Conservation (phyloP, 92 coral and sea anemone genomes). For the Virgularia gustaviana region DNA sequence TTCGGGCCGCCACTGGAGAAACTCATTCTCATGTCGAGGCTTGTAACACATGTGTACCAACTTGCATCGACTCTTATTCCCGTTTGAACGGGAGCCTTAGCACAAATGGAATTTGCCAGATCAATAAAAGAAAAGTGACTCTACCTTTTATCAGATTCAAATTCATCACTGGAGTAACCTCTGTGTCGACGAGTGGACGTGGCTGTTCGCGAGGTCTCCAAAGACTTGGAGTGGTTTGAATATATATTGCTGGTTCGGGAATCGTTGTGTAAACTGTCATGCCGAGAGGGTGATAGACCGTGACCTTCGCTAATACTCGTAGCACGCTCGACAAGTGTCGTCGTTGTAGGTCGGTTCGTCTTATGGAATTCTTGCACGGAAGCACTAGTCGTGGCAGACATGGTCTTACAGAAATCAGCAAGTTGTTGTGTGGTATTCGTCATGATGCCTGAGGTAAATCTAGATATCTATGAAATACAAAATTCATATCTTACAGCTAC, state of each 20-base stretch:
- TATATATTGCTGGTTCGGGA: slow-evolving; percentile 19
- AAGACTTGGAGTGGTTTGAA: slow-evolving; percentile 23
- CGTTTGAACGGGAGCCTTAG: no score
- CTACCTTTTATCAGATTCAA: slow-evolving; percentile 66
- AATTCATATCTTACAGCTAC: neutral
- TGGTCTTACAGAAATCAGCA: slow-evolving; percentile 24
- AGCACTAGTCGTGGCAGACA: slow-evolving; percentile 21
- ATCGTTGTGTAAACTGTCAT: neutral
- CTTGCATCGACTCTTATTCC: neutral
- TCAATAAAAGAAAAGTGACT: neutral
- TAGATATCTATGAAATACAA: neutral
- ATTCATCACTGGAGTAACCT: slow-evolving; percentile 79
- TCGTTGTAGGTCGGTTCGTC: slow-evolving; percentile 32
- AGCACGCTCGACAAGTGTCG: slow-evolving; percentile 41
- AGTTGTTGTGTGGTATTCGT: slow-evolving; percentile 7
- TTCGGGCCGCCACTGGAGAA: no score
- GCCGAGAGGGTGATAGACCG: neutral
- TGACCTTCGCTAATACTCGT: slow-evolving; percentile 39
- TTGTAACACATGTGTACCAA: neutral
- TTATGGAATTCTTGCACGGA: slow-evolving; percentile 17
- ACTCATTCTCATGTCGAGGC: neutral
- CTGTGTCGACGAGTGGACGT: slow-evolving; percentile 53
- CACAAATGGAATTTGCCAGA: neutral
- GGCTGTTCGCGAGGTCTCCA: slow-evolving; percentile 51
- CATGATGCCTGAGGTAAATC: slow-evolving; percentile 10